Base-by-base conservation (phyloP, 2,113 vertebrate species). In the Opisthocomus hoazin region DNA sequence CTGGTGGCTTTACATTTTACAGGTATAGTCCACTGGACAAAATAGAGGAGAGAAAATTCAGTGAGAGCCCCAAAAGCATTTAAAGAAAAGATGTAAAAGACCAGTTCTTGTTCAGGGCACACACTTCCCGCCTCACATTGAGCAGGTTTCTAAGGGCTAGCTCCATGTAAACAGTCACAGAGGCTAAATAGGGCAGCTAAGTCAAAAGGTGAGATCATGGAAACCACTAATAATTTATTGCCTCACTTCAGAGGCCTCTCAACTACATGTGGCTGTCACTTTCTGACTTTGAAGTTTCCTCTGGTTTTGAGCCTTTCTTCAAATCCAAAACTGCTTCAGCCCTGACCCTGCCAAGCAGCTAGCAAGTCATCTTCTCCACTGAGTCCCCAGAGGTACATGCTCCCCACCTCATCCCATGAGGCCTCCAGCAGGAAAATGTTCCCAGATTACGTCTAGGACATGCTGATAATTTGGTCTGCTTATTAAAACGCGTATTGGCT, bases 161-260 rank as follows among this genome's bases (percentile, higher is more conserved):
- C 87, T 91, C 89, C 30, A 22, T 74, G 64, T 70, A 90, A 94
- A 94, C 83, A 92, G 53, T 26, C 78, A 34, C 75, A 77, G 90
- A 58, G 85, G 87, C 80, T 58, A 12, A 93, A 68, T 1, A 63
- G 90, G 79, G 82, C 88, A 93, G 78, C 87, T 6, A 48, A 95
- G 89, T 91, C 89, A 75, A 93, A 94, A 94, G 89, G 80, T 95
- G 95, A 96, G 94, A 84, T 96, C 95, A 96, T 96, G 94, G 95
- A 96, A 97, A 96, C 60, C 89, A 79, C 87, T 64, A 54, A 71
- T 4, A 87, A 51, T 81, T 84, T 41, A 89, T 73, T 51, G 94
- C 87, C 41, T 95, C 77, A 71, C 77, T 74, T 95, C 93, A 64
- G 80, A 87, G 87, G 74, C 84, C 89, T 93, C 91, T 75, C 69